Evolutionary conservation across 2,113 vertebrate genomes (phyloP).

Genomic region (Mystacornis crossleyi): DNA sequence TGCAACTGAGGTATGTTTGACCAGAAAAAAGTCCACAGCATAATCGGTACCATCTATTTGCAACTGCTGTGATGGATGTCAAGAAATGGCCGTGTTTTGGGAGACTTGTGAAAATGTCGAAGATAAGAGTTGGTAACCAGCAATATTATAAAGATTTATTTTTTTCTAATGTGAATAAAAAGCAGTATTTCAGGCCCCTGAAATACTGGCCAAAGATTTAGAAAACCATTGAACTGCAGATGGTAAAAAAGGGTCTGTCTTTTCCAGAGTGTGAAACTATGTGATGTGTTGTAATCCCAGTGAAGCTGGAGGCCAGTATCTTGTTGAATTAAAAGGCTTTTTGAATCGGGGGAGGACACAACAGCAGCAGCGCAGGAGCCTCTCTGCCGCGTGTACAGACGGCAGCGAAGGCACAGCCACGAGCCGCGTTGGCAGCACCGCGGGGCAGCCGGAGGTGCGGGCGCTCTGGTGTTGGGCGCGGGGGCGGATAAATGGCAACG

Average conservation of each 20-base stretch:
- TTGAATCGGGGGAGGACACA: not conserved
- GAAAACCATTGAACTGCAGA: not conserved
- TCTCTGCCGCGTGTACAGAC: not conserved
- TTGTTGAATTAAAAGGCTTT: not conserved
- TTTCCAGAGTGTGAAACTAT: not conserved
- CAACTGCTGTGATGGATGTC: not conserved
- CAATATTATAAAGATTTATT: not conserved
- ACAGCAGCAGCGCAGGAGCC: accelerated
- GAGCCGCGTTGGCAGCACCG: not conserved
- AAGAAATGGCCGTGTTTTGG: not conserved
- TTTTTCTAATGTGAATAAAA: not conserved
- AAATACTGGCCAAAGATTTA: not conserved
- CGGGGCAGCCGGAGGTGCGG: not conserved
- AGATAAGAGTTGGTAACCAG: not conserved
- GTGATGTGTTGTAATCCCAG: not conserved
- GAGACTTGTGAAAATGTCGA: not conserved
- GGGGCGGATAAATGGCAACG: no score
- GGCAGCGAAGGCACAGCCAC: no score
- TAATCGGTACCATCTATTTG: not conserved
- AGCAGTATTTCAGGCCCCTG: not conserved
- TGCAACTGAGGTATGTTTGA: not conserved
- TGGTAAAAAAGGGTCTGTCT: not conserved
- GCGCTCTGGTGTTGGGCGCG: not conserved
- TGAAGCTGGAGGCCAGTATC: not conserved
- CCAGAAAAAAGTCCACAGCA: not conserved